Percentiles rank a stretch among this genome's conserved stretches.
Conservation (phyloP, 2,888 invertebrate species). For the Microchrysa polita region DNA sequence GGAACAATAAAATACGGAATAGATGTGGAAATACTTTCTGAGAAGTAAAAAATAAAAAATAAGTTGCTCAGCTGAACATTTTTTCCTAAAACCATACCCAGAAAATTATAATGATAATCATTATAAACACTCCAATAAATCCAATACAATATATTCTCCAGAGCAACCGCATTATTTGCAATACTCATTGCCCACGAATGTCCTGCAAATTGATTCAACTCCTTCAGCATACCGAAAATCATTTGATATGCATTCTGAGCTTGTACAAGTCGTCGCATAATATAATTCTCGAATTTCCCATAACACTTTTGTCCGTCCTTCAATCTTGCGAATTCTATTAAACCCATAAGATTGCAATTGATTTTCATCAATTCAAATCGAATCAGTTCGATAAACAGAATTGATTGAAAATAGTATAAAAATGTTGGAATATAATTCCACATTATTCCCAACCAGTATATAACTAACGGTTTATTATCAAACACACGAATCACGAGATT, state of each 20-base stretch:
- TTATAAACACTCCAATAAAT: not conserved
- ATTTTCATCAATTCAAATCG: not conserved
- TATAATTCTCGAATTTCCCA: not conserved
- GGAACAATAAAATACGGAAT: not conserved
- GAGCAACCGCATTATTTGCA: not conserved
- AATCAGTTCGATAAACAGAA: not conserved
- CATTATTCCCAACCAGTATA: not conserved
- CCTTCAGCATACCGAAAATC: not conserved
- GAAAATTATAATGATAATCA: not conserved
- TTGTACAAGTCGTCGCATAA: not conserved
- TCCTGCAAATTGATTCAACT: not conserved
- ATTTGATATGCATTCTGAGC: not conserved
- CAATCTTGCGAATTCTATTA: not conserved
- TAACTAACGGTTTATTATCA: not conserved
- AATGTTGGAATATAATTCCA: not conserved
- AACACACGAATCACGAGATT: not conserved
- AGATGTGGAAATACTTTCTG: not conserved
- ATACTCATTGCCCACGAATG: not conserved
- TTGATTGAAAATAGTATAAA: not conserved
- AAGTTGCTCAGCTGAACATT: not conserved
- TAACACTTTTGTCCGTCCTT: not conserved
- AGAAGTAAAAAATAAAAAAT: not conserved
- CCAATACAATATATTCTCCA: not conserved
- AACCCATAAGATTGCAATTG: not conserved
- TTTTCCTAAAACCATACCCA: not conserved